Base-by-base conservation (phyloP, 2,113 vertebrate species). In the Lophius piscatorius region DNA sequence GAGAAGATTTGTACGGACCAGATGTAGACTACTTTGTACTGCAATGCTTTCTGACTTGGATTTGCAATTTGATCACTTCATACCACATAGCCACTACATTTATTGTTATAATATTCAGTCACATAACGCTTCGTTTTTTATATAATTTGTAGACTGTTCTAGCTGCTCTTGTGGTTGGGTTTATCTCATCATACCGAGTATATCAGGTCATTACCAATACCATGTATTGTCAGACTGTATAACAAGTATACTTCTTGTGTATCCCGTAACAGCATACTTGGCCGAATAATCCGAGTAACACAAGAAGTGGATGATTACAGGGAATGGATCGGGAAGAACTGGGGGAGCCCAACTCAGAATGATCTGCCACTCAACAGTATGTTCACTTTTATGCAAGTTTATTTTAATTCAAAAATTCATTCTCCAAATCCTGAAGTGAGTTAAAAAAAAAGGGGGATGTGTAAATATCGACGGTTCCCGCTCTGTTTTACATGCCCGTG, bases 261-360 rank as follows among this genome's bases (percentile, higher is more conserved):
- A 0, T 72, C 20, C 1, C 13, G 4, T 42, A 55, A 21, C 89
- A 99, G 97, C 78, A 95, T 98, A 81, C 91, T 99, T 56, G 97
- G 97, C 26, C 92, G 97, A 84, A 98, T 99, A 88, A 95, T 99
- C 83, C 91, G 97, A 74, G 95, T 99, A 63, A 99, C 96, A 0
- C 94, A 93, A 57, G 97, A 99, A 85, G 96, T 99, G 44, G 93
- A 94, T 6, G 93, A 96, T 0, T 99, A 99, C 66, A 93, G 97
- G 81, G 94, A 98, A 34, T 98, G 96, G 96, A 99, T 99, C 89
- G 93, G 91, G 21, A 93, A 93, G 42, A 92, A 93, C 51, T 98
- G 97, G 97, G 94, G 93, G 31, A 85, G 88, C 54, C 90, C 90
- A 13, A 92, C 87, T 16, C 92, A 93, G 76, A 92, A 90, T 1